A percentile compares a stretch with the other conserved stretches of the same genome.
Evolutionary conservation across 2,113 vertebrate genomes (phyloP).

Genomic region (Neodon shergylaensis): DNA sequence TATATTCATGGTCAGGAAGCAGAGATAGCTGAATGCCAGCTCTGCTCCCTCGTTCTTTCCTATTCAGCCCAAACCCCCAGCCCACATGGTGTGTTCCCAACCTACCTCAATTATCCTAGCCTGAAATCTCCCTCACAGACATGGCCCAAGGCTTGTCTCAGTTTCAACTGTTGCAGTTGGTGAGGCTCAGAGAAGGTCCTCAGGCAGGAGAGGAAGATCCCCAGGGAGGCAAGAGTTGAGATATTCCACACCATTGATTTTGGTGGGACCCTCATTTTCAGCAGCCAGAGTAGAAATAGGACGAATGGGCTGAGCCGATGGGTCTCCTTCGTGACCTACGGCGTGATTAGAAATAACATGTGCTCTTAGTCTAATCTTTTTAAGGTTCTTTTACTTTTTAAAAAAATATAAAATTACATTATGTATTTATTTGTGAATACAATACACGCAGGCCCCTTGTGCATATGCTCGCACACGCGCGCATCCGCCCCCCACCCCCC

Average conservation of each 20-base stretch:
- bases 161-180: background rate
- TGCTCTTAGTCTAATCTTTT: background rate
- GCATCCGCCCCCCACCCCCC: too few relatives aligned
- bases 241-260: background rate
- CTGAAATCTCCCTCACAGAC: background rate
- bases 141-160: background rate
- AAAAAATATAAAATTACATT: background rate
- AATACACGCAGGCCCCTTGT: background rate
- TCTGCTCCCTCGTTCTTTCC: background rate
- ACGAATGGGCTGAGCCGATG: too few relatives aligned
- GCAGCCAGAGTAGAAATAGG: background rate
- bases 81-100: background rate
- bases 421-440: background rate
- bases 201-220: background rate
- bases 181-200: too few relatives aligned
- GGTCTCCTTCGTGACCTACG: background rate
- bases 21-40: background rate
- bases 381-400: background rate
- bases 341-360: background rate
- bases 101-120: background rate
- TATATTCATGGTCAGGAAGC: background rate
- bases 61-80: background rate
- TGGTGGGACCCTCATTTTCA: background rate
- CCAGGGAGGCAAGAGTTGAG: background rate
- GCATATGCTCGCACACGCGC: background rate